Percentiles rank a stretch among this genome's conserved stretches.
phyloP scores from a whole-genome alignment of 1,140 invertebrate genomes.

The Euglossa dilemma region DNA sequence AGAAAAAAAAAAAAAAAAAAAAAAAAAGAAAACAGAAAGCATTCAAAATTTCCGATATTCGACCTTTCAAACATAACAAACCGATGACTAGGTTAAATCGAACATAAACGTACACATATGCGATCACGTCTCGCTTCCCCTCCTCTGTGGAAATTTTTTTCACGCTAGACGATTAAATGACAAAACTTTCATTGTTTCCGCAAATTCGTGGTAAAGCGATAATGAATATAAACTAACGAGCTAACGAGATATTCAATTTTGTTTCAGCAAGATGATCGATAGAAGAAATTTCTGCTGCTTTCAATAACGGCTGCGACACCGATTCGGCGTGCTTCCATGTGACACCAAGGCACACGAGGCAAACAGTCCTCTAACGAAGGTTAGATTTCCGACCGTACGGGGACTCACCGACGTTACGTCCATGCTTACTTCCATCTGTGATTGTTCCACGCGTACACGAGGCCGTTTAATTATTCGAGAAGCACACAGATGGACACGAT shows the following conservation, averaged over 20 bases:
- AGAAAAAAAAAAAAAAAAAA: too few relatives aligned
- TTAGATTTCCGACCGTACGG: not conserved
- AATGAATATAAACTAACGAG: not conserved
- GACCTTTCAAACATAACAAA: not conserved
- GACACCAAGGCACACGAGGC: not conserved
- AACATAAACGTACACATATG: not conserved
- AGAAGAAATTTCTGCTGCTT: not conserved
- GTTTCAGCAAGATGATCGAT: accelerated
- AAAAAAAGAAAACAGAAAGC: too few relatives aligned
- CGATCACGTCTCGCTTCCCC: not conserved
- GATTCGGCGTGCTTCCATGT: not conserved
- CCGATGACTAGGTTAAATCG: not conserved
- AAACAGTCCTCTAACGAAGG: not conserved
- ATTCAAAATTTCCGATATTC: not conserved
- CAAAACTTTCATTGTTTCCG: not conserved
- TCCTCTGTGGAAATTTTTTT: not conserved
- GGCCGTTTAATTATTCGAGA: not conserved
- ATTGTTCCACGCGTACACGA: not conserved
- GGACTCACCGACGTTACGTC: constrained; percentile 21
- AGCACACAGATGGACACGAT: not conserved
- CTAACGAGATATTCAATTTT: not conserved
- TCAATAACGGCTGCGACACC: not conserved
- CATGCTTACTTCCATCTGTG: constrained; percentile 31
- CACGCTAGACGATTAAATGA: not conserved
- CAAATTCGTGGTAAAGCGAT: not conserved